Evolutionary conservation across 2,113 vertebrate genomes (phyloP).

Genomic region (Pteropus alecto): DNA sequence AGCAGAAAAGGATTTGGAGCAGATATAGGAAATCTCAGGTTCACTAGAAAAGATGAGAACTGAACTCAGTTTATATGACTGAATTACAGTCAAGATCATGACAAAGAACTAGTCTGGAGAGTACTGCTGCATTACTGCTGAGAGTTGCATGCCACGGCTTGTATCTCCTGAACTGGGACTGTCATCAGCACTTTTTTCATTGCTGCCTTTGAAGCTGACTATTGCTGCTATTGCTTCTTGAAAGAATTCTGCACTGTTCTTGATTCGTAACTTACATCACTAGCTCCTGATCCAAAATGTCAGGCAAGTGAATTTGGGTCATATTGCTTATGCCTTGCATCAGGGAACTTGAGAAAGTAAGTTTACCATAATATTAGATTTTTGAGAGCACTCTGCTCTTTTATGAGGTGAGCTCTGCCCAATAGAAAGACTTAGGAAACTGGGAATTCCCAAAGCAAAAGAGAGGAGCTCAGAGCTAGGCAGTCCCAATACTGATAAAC

Average conservation of each 20-base stretch:
- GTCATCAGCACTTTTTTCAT: background rate
- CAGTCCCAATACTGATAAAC: background rate
- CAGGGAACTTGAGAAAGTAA: background rate
- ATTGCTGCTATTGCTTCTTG: background rate
- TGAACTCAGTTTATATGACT: background rate
- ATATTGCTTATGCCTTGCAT: background rate
- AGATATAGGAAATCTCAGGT: background rate
- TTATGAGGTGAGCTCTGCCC: background rate
- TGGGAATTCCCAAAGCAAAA: background rate
- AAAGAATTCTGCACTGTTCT: background rate
- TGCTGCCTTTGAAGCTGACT: background rate
- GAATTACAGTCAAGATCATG: background rate
- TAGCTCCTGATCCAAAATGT: background rate
- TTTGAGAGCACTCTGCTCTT: background rate
- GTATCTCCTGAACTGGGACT: background rate
- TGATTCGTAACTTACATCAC: background rate
- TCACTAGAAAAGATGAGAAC: background rate
- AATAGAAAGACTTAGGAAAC: background rate
- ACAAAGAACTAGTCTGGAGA: background rate
- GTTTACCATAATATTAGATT: background rate
- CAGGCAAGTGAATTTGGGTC: background rate
- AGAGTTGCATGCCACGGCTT: background rate
- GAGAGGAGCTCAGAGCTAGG: background rate
- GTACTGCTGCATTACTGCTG: background rate
- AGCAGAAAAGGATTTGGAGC: slow-evolving; percentile 15